Evolutionary conservation across 2,113 vertebrate species (phyloP).

Genomic region (Macquaria ambigua): DNA sequence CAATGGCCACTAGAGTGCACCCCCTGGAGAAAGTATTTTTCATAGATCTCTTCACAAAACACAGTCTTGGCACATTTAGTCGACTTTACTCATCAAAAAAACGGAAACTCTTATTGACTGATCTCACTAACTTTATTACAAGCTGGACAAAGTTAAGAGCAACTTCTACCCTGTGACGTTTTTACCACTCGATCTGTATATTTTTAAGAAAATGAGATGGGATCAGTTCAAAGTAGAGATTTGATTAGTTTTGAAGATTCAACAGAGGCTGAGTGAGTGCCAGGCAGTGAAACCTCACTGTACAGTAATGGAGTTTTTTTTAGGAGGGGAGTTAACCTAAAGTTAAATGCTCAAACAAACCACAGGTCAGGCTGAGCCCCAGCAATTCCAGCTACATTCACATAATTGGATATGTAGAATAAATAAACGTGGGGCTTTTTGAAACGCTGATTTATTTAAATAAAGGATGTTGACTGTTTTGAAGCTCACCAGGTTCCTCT

Average conservation of each 20-base stretch:
- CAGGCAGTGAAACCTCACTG: constrained; percentile 25
- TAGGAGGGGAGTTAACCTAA: constrained; percentile 20
- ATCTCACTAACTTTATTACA: constrained; percentile 34
- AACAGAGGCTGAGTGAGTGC: constrained; percentile 14
- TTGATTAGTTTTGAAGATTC: constrained; percentile 56
- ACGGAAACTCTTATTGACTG: constrained; percentile 12
- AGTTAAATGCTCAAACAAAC: constrained; percentile 34
- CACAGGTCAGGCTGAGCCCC: constrained; percentile 19
- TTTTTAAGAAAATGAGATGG: constrained; percentile 50
- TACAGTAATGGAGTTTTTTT: constrained; percentile 33
- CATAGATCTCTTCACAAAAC: constrained; percentile 33
- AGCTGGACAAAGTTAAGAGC: constrained; percentile 43
- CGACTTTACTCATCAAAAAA: constrained; percentile 1
- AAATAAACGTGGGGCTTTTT: constrained; percentile 43
- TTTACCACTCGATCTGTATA: constrained; percentile 37
- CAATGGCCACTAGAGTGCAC: constrained; percentile 15
- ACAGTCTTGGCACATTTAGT: constrained; percentile 30
- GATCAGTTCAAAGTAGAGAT: constrained; percentile 52
- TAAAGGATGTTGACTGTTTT: constrained; percentile 33
- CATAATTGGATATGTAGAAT: constrained; percentile 38
- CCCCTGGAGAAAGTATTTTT: constrained; percentile 22
- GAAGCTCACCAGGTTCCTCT: constrained; percentile 26
- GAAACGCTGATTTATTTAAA: constrained; percentile 28
- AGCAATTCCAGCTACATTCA: constrained; percentile 34
- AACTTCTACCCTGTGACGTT: constrained; percentile 8